Evolutionary conservation across 2,797 vertebrate species (phyloP).

Genomic region (Margarornis squamiger): DNA sequence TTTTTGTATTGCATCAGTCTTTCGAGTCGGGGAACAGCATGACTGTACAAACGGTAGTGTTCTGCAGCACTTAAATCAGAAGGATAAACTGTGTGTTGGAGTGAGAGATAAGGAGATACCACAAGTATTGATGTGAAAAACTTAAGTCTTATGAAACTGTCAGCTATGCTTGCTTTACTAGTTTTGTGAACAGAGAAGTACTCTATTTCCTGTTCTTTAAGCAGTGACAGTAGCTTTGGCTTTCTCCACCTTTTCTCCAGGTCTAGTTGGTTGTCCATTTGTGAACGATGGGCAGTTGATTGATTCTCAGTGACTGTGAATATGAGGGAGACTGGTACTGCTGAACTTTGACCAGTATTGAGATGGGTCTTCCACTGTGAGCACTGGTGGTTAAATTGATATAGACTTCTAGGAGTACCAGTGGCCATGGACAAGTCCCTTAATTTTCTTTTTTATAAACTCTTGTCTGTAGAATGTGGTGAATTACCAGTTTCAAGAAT

Average conservation of each 20-base stretch:
- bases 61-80: background rate
- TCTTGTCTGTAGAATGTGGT: background rate
- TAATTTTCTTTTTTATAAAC: background rate
- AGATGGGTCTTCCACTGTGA: background rate
- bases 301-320: background rate
- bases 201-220: background rate
- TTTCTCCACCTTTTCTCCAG: background rate
- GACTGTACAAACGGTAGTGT: background rate
- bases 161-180: background rate
- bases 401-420: background rate
- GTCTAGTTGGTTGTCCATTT: background rate
- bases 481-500: background rate
- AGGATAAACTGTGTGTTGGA: background rate
- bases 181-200: background rate
- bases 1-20: background rate
- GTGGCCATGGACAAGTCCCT: background rate
- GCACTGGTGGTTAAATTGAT: background rate
- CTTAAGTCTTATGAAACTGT: background rate
- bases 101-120: background rate
- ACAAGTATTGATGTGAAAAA: background rate
- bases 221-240: background rate
- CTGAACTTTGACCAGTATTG: background rate
- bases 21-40: rapidly evolving
- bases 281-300: background rate
- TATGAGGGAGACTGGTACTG: background rate